Conservation (phyloP, 1,140 invertebrate genomes). For the Drosophila pectinifera region DNA sequence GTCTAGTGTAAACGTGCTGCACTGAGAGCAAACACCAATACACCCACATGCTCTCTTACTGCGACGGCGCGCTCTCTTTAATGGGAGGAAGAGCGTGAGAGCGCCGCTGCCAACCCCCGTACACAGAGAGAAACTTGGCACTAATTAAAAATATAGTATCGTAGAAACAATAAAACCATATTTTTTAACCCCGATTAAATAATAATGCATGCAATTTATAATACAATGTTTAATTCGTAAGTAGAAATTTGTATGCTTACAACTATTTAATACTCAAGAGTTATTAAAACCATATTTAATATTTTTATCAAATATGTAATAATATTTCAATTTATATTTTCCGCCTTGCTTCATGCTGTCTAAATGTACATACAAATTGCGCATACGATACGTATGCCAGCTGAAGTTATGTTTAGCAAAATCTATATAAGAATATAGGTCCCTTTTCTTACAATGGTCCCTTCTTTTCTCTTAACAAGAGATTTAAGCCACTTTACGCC, state of each 20-base stretch:
- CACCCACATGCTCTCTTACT: constrained; percentile 46
- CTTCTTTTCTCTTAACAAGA: rapidly evolving
- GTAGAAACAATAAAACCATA: not conserved
- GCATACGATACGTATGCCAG: not conserved
- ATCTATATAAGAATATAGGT: no score
- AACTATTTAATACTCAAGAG: no score
- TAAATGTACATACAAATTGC: not conserved
- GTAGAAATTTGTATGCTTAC: no score
- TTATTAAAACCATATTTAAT: no score
- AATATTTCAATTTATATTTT: no score
- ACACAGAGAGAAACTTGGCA: not conserved
- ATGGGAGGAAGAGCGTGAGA: constrained; percentile 16
- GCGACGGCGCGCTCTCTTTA: constrained; percentile 59
- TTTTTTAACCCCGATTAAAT: no score
- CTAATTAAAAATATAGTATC: not conserved
- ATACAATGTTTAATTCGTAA: no score
- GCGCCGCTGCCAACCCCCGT: constrained; percentile 3
- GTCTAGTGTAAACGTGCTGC: constrained; percentile 36
- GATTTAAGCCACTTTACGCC: not conserved
- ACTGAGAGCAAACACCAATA: constrained; percentile 27
- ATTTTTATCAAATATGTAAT: no score
- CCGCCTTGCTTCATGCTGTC: no score
- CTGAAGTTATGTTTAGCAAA: no score
- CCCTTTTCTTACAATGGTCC: no score
- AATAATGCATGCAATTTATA: no score